phyloP scores from a whole-genome alignment of 1,140 invertebrate species.

The Sinella curviseta region DNA sequence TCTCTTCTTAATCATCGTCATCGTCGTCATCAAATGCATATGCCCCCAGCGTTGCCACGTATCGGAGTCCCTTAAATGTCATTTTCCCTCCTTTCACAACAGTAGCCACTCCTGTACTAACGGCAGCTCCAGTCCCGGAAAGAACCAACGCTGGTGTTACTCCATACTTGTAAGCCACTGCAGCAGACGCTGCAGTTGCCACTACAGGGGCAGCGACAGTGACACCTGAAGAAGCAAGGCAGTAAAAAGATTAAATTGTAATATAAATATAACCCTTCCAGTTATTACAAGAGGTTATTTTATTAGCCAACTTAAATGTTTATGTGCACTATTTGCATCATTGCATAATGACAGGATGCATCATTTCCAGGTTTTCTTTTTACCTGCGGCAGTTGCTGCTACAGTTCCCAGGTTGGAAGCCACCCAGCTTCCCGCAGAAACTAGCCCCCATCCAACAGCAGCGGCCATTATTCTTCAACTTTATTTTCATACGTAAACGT shows the following conservation, averaged over 20 bases:
- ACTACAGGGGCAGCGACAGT: not conserved
- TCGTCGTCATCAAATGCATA: not conserved
- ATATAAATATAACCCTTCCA: too few relatives aligned
- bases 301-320: not conserved
- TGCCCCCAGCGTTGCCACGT: not conserved
- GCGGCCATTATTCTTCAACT: not conserved
- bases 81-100: not conserved
- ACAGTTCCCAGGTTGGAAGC: not conserved
- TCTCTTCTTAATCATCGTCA: not conserved
- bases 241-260: too few relatives aligned
- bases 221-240: not conserved
- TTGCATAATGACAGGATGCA: not conserved
- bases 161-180: not conserved
- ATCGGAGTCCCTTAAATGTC: not conserved
- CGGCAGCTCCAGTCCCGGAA: not conserved
- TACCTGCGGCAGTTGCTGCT: not conserved
- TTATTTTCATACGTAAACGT: not conserved
- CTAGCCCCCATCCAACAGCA: not conserved
- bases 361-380: too few relatives aligned
- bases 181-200: not conserved
- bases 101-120: not conserved
- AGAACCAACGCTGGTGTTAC: not conserved
- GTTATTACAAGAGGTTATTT: not conserved
- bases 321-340: not conserved
- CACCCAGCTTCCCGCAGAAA: conserved; percentile 12